A percentile compares a stretch with the other conserved stretches of the same genome.
Conservation (phyloP, 1,140 invertebrate species). For the Wasmannia auropunctata region DNA sequence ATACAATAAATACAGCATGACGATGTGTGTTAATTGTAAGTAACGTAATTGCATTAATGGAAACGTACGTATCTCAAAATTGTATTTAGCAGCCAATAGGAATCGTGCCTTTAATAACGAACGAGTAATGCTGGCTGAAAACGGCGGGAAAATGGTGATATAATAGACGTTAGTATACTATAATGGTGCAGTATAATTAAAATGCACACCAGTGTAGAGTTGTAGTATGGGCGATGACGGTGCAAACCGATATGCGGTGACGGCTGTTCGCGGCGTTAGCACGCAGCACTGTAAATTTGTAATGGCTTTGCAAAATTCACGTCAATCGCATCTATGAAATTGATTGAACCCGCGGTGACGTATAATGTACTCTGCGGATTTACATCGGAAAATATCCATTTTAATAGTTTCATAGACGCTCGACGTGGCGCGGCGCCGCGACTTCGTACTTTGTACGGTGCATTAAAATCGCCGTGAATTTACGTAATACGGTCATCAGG, state of each 20-base stretch:
- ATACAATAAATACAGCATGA: not conserved
- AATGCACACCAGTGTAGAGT: slow-evolving; percentile 30
- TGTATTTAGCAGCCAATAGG: not conserved
- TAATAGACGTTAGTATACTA: slow-evolving; percentile 23
- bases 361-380: slow-evolving; percentile 39
- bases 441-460: not conserved
- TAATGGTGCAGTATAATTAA: slow-evolving; percentile 47
- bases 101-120: slow-evolving; percentile 15
- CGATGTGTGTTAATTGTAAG: no score
- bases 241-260: slow-evolving; percentile 52
- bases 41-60: not conserved
- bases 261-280: slow-evolving; percentile 42
- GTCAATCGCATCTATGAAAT: slow-evolving; percentile 50
- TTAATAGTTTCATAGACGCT: slow-evolving; percentile 8
- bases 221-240: slow-evolving; percentile 27
- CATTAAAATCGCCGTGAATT: slow-evolving; percentile 11
- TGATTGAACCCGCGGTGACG: slow-evolving; percentile 18
- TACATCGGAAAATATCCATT: slow-evolving; percentile 34
- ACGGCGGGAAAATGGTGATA: slow-evolving; percentile 16
- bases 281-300: slow-evolving; percentile 53
- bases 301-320: slow-evolving; percentile 53
- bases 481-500: not conserved
- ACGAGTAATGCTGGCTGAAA: not conserved
- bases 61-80: slow-evolving; percentile 5
- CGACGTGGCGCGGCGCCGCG: no score